Conservation (phyloP, 1,140 invertebrate species). For the Teleogryllus occipitalis region DNA sequence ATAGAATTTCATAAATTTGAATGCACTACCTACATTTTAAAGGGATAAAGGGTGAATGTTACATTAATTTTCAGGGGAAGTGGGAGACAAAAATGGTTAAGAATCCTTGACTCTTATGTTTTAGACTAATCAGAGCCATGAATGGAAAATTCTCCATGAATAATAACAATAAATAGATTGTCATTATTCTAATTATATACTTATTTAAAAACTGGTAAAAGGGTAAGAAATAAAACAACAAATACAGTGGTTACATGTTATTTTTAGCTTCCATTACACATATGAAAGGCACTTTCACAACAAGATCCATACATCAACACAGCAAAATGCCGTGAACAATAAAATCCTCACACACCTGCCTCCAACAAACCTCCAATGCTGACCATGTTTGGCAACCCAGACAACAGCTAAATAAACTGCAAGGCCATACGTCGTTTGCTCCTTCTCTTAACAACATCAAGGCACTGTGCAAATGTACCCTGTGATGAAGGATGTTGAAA, state of each 20-base stretch:
- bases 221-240: no score
- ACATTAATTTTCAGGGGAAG: no score
- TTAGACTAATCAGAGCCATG: no score
- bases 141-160: no score
- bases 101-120: no score
- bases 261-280: neutral
- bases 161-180: no score
- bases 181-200: no score
- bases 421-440: neutral
- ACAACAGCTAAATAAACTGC: neutral
- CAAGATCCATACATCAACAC: neutral
- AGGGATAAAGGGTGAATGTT: no score
- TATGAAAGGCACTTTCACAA: slow-evolving; percentile 4
- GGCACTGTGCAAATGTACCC: neutral
- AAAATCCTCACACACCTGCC: neutral
- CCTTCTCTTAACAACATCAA: neutral
- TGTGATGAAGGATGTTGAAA: neutral
- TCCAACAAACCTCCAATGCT: neutral
- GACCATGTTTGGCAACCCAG: neutral
- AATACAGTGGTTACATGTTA: neutral
- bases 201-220: no score
- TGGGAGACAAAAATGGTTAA: no score
- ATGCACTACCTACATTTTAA: no score
- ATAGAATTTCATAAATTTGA: no score
- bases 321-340: neutral